These are phyloP conservation scores for Littorina saxatilis DNA, from an alignment of 1,140 invertebrate species.

Conservation along the genomic window DNA sequence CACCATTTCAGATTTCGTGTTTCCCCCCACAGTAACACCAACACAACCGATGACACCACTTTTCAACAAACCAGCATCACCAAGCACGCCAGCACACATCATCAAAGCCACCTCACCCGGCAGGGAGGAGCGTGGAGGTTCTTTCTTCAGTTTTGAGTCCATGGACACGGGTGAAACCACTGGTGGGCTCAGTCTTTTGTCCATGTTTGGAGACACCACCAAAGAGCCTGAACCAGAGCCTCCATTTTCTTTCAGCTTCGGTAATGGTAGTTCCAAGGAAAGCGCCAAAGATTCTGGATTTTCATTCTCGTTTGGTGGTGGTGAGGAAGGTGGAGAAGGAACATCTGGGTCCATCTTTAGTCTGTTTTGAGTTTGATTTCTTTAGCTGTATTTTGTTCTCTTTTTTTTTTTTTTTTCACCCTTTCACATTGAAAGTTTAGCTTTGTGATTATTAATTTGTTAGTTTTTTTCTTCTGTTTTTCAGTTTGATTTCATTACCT, in stretches of 20 bases:
- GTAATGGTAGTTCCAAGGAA: background rate
- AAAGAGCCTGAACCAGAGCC: conserved; percentile 1
- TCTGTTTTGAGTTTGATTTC: background rate
- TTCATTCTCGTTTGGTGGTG: conserved; percentile 19
- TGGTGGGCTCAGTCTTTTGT: conserved; percentile 2
- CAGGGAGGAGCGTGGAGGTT: conserved; percentile 1
- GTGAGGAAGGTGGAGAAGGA: background rate
- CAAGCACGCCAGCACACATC: background rate
- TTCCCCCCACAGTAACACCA: background rate
- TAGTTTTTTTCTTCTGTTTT: too few species aligned
- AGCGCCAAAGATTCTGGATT: background rate
- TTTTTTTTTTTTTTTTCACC: background rate
- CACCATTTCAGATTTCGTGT: too few species aligned
- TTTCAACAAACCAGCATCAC: background rate
- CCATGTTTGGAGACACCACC: conserved; percentile 5
- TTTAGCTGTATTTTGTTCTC: background rate
- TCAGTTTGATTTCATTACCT: too few species aligned
- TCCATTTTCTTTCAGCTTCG: conserved; percentile 8
- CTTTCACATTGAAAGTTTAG: too few species aligned
- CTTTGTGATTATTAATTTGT: too few species aligned
- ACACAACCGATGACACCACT: background rate
- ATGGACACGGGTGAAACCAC: conserved; percentile 8
- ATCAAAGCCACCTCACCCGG: background rate
- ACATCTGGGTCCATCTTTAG: background rate
- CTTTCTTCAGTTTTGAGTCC: conserved; percentile 29